Evolutionary conservation across 64 coral and sea anemone species (phyloP), one percentile per base, ranked within the genome.

Genomic region (Stylophora pistillata): DNA sequence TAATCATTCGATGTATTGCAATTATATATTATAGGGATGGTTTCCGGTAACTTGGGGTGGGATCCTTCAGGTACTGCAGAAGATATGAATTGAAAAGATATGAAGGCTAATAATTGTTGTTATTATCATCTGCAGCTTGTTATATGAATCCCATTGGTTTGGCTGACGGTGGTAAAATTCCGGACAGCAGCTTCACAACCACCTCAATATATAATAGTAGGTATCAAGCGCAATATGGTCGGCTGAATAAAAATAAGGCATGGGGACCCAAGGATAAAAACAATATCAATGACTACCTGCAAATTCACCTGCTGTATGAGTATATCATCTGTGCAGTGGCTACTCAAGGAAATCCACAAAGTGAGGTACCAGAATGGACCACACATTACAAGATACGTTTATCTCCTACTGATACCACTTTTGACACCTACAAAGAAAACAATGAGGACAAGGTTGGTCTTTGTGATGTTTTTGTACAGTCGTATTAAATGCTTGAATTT

Each of bases 281-380:
- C 6, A 18, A 88, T 76, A 1, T 13, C 23, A 28, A 60, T 56
- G 72, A 77, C 52, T 88, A 75, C 73, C 55, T 88, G 0, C 86
- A 88, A 56, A 74, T 88, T 54, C 41, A 88, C 58, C 86, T 88
- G 23, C 34, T 55, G 10, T 25, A 53, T 55, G 34, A 53, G 56
- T 72, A 54, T 53, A 11, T 61, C 32, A 62, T 88, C 28, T 37
- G 29, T 72, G 86, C 86, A 30, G 57, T 88, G 21, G 86, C 86
- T 1, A 88, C 86, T 52, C 86, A 88, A 88, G 86, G 86, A 71
- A 86, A 32, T 86, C 13, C 66, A 71, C 5, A 3, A 47, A n/a
- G n/a, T n/a, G n/a, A n/a, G n/a, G n/a, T n/a, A n/a, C n/a, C n/a
- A 47, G 23, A 28, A 13, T 71, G 66, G 66, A 71, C 66, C 23